Conservation (phyloP, 2,888 invertebrate species). For the Leptopilina syphax region DNA sequence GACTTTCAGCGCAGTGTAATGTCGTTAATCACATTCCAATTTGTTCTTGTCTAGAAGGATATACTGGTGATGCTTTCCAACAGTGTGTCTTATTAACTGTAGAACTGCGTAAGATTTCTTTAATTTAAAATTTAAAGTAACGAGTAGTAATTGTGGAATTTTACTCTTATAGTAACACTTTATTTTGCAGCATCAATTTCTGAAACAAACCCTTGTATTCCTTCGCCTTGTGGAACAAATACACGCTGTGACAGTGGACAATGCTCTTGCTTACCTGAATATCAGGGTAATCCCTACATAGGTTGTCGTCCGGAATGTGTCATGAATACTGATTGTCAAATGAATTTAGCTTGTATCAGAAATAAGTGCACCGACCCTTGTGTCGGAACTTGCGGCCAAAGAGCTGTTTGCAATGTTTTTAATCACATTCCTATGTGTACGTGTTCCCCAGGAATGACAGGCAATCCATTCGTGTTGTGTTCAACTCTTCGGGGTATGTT, state of each 20-base stretch:
- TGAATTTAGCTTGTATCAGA: conserved; percentile 75
- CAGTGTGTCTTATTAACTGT: conserved; percentile 10
- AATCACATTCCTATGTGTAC: conserved; percentile 81
- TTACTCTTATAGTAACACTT: too few species aligned
- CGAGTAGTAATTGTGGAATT: too few species aligned
- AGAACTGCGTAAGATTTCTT: conserved; percentile 21
- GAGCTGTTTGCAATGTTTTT: conserved; percentile 84
- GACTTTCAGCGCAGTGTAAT: conserved; percentile 83
- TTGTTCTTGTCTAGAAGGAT: conserved; percentile 86
- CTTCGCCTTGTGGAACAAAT: conserved; percentile 86
- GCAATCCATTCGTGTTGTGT: conserved; percentile 85
- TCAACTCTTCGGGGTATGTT: conserved; percentile 78
- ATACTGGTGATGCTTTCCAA: conserved; percentile 87
- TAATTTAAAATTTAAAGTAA: neutral
- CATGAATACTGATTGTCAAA: conserved; percentile 75
- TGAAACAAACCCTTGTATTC: conserved; percentile 80
- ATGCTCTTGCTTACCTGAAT: conserved; percentile 82
- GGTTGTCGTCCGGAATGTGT: conserved; percentile 77
- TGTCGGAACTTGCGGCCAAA: conserved; percentile 85
- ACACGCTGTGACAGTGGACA: conserved; percentile 80
- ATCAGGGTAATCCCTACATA: conserved; percentile 80
- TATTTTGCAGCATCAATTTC: conserved; percentile 50
- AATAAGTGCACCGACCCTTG: conserved; percentile 81
- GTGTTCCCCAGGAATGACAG: conserved; percentile 83
- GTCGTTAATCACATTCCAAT: conserved; percentile 84